Percentiles rank a stretch among this genome's conserved stretches.
phyloP scores from a whole-genome alignment of 2,113 vertebrate genomes.

The Callionymus lyra region DNA sequence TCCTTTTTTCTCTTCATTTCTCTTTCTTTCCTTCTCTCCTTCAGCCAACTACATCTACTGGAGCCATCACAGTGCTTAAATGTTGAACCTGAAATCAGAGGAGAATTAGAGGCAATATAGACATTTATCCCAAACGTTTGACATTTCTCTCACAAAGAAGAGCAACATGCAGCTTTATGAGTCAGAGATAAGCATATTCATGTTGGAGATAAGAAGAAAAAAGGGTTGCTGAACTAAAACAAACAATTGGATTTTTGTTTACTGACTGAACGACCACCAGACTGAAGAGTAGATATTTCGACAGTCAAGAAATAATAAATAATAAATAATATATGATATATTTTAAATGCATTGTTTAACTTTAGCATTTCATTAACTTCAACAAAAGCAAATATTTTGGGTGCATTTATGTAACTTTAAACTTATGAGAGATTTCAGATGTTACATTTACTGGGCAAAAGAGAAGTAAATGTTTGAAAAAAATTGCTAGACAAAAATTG shows the following conservation, averaged over 20 bases:
- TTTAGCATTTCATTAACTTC: no score
- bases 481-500: no score
- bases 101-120: slow-evolving; percentile 26
- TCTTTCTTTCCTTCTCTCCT: slow-evolving; percentile 5
- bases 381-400: no score
- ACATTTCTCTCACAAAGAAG: slow-evolving; percentile 28
- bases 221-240: slow-evolving; percentile 12
- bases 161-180: slow-evolving; percentile 45
- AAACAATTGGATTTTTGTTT: no score
- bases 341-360: no score
- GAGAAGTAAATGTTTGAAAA: no score
- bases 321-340: neutral
- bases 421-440: no score
- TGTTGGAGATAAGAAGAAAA: slow-evolving; percentile 29
- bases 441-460: no score
- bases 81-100: slow-evolving; percentile 11
- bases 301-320: no score
- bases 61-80: slow-evolving; percentile 23
- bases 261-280: no score
- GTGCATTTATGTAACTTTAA: no score
- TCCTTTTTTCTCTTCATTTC: slow-evolving; percentile 59
- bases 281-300: no score
- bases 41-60: neutral
- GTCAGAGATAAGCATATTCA: slow-evolving; percentile 41
- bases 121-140: slow-evolving; percentile 36